Percentiles rank a stretch among this genome's conserved stretches.
Conservation (phyloP, 2,797 vertebrate species). For the Varecia variegata region DNA sequence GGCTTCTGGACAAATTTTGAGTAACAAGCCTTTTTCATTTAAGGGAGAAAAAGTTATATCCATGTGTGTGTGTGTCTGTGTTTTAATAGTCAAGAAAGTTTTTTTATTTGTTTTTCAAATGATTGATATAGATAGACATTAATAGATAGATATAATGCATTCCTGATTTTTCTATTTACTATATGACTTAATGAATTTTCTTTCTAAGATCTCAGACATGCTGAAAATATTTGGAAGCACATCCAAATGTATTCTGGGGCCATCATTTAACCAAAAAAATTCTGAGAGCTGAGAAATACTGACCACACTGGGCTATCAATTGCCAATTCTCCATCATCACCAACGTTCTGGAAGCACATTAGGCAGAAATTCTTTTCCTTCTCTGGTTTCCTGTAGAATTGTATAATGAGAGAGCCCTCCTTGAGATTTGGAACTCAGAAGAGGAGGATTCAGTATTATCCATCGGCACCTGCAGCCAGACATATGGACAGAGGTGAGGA, state of each 20-base stretch:
- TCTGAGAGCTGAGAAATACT: not conserved
- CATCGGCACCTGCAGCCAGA: rapidly evolving
- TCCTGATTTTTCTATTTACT: not conserved
- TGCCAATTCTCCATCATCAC: not conserved
- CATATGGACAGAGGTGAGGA: rapidly evolving
- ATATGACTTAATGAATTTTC: not conserved
- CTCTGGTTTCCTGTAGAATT: not conserved
- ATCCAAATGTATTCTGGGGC: not conserved
- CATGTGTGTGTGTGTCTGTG: no score
- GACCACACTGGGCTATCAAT: not conserved
- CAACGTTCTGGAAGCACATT: not conserved
- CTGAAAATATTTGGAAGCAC: not conserved
- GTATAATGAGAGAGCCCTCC: rapidly evolving
- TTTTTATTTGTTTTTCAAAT: not conserved
- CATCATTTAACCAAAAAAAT: not conserved
- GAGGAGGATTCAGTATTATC: not conserved
- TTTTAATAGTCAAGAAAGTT: not conserved
- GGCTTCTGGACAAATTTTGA: not conserved
- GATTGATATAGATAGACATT: not conserved
- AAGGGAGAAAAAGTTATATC: not conserved
- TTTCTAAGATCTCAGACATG: not conserved
- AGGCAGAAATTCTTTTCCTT: not conserved
- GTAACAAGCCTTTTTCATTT: not conserved
- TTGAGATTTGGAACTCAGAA: not conserved
- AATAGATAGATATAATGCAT: not conserved